Evolutionary conservation across 2,888 invertebrate genomes (phyloP), one percentile per base, ranked within the genome.

Genomic region (Anoncus sp.): DNA sequence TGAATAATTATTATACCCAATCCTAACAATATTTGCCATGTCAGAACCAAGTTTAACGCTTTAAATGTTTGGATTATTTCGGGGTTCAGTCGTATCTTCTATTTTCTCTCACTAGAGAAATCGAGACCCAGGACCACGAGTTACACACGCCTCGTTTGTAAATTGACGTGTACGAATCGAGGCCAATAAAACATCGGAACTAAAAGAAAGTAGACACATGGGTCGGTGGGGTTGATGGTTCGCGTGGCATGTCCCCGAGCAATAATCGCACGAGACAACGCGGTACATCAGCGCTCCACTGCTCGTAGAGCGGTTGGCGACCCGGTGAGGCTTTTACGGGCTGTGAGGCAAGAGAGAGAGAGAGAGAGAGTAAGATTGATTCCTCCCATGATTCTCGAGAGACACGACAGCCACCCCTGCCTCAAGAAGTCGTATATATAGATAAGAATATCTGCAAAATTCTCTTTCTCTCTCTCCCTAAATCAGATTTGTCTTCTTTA

Each of bases 111-210:
- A 10, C 10, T 45, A 14, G 12, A 7, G 62, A 18, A 24, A 71
- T 55, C 69, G 43, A 69, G 27, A 38, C 38, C 62, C 65, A 47
- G 53, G 62, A 20, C 4, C 20, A 20, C 47, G 27, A 67, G 69
- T 53, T 43, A 47, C 47, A 62, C 22, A 53, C 43, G n/a, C 27
- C 62, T 38, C 24, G 20, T 53, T 45, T 43, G 81, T 82, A 82
- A 84, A 85, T 84, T 81, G 78, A 59, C 79, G 57, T 70, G 27
- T 74, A 72, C 75, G 69, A 70, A 79, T 81, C 74, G 76, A 59
- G 62, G 57, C 75, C 77, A 63, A 78, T 79, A 82, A 83, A 82
- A 74, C 79, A 75, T 51, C 77, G 57, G 31, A 10, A 69, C 53
- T 22, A 40, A 55, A 65, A 31, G 62, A 57, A 35, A 27, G 38